Evolutionary conservation across 2,888 invertebrate species (phyloP).

Genomic region (Schizotus pectinicornis): DNA sequence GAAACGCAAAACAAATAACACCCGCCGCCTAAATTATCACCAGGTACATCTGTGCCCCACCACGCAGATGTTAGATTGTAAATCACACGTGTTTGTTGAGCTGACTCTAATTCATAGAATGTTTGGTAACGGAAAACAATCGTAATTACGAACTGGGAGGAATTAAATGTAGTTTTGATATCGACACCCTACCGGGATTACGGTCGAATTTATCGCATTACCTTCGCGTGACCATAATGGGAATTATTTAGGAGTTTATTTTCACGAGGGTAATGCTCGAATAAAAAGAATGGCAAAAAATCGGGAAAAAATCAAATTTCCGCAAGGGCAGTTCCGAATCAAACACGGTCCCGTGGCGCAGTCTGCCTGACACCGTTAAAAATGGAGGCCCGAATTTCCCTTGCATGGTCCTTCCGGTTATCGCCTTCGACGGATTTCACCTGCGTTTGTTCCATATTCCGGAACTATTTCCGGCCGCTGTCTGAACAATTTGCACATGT

Average conservation of each 20-base stretch:
- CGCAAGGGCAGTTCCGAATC: too few relatives aligned
- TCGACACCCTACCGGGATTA: constrained; percentile 14
- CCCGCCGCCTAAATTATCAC: constrained; percentile 36
- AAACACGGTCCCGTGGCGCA: too few relatives aligned
- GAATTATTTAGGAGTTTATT: too few relatives aligned
- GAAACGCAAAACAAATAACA: constrained; percentile 34
- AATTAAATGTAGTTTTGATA: constrained; percentile 25
- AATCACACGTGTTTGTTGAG: constrained; percentile 35
- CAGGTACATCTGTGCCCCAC: constrained; percentile 37
- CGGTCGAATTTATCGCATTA: constrained; percentile 7
- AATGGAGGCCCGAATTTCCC: neutral
- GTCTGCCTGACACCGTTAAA: too few relatives aligned
- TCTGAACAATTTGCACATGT: constrained; percentile 26
- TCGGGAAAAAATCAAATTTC: too few relatives aligned
- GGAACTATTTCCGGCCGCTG: neutral
- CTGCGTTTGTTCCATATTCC: neutral
- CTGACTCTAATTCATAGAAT: constrained; percentile 27
- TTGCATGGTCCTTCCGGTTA: neutral
- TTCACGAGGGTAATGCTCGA: too few relatives aligned
- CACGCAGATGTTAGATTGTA: constrained; percentile 34
- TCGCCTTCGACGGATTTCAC: neutral
- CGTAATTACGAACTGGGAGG: constrained; percentile 9
- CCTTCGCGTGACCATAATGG: constrained; percentile 2
- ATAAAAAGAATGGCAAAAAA: too few relatives aligned
- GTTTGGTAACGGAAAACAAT: constrained; percentile 28